A percentile compares a stretch with the other conserved stretches of the same genome.
phyloP scores from a whole-genome alignment of 1,140 invertebrate genomes.

The Holcopasites calliopsidis region DNA sequence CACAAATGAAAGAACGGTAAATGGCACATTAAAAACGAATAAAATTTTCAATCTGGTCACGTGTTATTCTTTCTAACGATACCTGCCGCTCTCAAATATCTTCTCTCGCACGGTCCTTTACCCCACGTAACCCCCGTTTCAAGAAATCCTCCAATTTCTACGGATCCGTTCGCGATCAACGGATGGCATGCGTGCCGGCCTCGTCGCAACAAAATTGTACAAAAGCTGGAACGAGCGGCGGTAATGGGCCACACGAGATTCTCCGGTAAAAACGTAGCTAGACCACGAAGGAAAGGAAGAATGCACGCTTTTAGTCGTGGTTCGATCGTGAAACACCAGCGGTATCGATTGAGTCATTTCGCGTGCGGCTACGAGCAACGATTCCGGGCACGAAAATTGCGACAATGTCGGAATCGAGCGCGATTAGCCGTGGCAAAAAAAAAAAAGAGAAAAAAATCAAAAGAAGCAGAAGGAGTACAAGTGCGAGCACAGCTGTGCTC shows the following conservation, averaged over 20 bases:
- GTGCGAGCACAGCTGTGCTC: background rate
- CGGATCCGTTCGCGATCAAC: constrained; percentile 29
- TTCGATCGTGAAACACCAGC: background rate
- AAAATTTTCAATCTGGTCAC: no score
- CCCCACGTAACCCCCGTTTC: background rate
- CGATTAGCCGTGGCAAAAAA: background rate
- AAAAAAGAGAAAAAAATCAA: background rate
- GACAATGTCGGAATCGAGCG: background rate
- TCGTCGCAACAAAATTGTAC: constrained; percentile 51
- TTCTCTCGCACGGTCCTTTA: background rate
- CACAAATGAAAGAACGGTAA: no score
- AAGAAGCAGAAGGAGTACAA: background rate
- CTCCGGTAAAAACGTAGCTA: background rate
- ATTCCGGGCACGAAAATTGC: background rate
- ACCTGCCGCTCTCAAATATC: no score
- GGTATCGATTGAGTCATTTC: constrained; percentile 53
- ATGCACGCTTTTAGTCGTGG: background rate
- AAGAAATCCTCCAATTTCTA: constrained; percentile 21
- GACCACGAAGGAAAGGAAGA: background rate
- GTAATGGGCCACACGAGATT: constrained; percentile 21
- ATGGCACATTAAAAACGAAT: no score
- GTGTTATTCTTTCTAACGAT: no score
- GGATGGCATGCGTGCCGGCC: constrained; percentile 21
- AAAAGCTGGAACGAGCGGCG: constrained; percentile 29
- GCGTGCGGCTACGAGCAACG: background rate